Evolutionary conservation across 64 coral and sea anemone species (phyloP), one percentile per base, ranked within the genome.

Genomic region (Acropora tenuis): DNA sequence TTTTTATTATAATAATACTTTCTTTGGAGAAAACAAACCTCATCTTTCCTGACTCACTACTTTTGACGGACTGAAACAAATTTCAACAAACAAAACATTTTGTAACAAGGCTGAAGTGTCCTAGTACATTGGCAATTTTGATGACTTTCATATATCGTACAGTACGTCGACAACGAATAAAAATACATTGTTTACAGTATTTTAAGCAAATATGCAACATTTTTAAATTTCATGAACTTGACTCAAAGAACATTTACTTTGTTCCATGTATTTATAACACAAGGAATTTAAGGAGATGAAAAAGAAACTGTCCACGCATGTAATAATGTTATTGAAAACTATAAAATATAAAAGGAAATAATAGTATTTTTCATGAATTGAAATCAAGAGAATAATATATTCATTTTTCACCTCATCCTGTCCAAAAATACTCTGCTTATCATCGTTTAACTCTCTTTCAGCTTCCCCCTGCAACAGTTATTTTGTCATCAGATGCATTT

Each of bases 11-110:
- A 0, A 8, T 8, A 53, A 55, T 55, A 7, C 10, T 55, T 55
- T 55, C 52, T 7, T 55, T 55, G 3, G 52, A 55, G 11, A 18
- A 5, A 71, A 59, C 58, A 48, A 4, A 96, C 94, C 94, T 96
- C 73, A 15, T 48, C 71, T 97, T 93, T 78, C 53, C 92, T 48
- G 92, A 97, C 15, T 87, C 92, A 83, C 52, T 68, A 74, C 87
- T 89, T 59, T 87, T 86, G 40, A 78, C 77, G 50, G 92, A 88
- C 95, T 96, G 79, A 6, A 78, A 87, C 50, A 50, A 67, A 78
- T 30, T 30, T 11, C 5, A 52, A 10, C 2, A 92, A 90, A 43
- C 7, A 76, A 76, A 42, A 12, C 30, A 30, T 30, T 30, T 30
- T 30, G 30, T 30, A 30, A 30, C 30, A 30, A 30, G 30, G 30